Conservation (phyloP, 64 coral and sea anemone species). For the Dendrophyllia cribrosa region DNA sequence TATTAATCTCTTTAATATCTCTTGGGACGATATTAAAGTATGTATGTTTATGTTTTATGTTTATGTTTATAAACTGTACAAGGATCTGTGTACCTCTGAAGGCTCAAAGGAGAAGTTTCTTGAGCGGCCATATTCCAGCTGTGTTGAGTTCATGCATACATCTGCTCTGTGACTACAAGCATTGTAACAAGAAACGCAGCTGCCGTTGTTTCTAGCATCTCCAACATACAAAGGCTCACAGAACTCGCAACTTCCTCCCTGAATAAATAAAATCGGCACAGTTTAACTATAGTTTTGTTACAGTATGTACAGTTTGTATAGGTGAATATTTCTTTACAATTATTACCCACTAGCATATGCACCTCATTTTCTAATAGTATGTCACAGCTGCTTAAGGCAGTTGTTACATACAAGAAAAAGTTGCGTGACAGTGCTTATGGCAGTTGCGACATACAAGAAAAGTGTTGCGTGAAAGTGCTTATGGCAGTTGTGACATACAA, state of each 20-base stretch:
- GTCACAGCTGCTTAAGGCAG: too few species aligned
- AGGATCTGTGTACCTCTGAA: slow-evolving; percentile 31
- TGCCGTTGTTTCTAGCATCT: slow-evolving; percentile 73
- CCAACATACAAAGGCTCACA: slow-evolving; percentile 92
- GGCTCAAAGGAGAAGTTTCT: slow-evolving; percentile 59
- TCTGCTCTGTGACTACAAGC: slow-evolving; percentile 79
- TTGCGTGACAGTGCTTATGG: too few species aligned
- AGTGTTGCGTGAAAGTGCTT: too few species aligned
- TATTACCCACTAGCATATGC: background rate
- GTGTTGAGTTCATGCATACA: slow-evolving; percentile 69
- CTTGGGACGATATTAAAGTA: too few species aligned
- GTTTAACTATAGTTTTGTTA: too few species aligned
- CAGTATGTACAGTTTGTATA: background rate
- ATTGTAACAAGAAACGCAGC: slow-evolving; percentile 77
- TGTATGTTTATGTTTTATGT: background rate
- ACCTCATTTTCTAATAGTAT: too few species aligned
- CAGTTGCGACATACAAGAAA: too few species aligned
- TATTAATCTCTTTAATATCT: too few species aligned
- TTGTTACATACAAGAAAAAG: too few species aligned
- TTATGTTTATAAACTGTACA: background rate
- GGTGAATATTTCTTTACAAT: background rate
- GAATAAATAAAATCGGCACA: background rate
- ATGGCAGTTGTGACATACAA: too few species aligned
- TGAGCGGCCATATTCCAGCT: slow-evolving; percentile 15
- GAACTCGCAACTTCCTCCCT: slow-evolving; percentile 85